phyloP scores from a whole-genome alignment of 2,797 vertebrate genomes.

The Manis javanica region DNA sequence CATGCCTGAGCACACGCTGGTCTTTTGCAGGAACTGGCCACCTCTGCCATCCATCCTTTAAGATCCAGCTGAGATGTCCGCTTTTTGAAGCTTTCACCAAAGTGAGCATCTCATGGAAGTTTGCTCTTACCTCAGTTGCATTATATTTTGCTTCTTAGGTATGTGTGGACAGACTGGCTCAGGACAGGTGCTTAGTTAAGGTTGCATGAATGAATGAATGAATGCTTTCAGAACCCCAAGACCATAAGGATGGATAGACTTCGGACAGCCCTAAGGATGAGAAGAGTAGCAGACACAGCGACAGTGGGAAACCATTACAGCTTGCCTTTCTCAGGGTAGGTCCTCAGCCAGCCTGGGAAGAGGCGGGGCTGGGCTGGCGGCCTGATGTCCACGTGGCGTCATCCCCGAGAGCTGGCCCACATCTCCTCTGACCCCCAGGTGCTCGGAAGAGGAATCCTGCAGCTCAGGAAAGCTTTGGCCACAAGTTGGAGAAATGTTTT shows the following conservation, averaged over 20 bases:
- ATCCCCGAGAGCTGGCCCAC: background rate
- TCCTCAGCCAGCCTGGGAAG: background rate
- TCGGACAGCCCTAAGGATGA: background rate
- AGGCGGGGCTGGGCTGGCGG: background rate
- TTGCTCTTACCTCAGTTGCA: background rate
- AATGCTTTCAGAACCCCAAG: background rate
- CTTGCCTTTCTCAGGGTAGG: background rate
- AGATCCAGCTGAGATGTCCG: background rate
- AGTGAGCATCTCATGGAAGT: background rate
- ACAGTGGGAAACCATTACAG: background rate
- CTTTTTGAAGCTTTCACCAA: background rate
- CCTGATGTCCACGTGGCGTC: background rate
- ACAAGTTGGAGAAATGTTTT: background rate
- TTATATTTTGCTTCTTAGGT: slow-evolving; percentile 9
- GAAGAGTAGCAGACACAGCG: background rate
- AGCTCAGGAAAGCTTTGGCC: background rate
- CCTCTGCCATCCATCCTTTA: background rate
- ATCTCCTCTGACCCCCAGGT: background rate
- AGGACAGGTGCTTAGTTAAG: background rate
- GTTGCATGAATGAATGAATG: background rate
- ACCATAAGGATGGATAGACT: background rate
- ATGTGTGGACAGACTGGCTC: slow-evolving; percentile 9
- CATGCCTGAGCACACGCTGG: background rate
- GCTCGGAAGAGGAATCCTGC: background rate
- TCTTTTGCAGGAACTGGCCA: background rate